These are phyloP conservation scores for Syrrhaptes paradoxus DNA, from an alignment of 2,113 vertebrate species.

Conservation along the genomic window DNA sequence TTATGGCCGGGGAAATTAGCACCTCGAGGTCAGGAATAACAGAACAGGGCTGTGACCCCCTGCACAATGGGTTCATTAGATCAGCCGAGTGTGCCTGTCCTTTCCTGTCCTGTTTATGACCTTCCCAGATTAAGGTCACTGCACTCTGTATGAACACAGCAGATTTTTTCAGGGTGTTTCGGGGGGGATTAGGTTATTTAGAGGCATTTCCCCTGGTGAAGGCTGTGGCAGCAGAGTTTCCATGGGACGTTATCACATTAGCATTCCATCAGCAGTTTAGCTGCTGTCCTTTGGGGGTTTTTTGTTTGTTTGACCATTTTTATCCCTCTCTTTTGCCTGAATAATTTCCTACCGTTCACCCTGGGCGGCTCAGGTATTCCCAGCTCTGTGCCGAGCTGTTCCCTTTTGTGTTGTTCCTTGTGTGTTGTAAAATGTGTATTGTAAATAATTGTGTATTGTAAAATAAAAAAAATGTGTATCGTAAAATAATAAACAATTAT, in stretches of 20 bases:
- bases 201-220: rapidly evolving
- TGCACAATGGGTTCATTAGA: neutral
- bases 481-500: too few species aligned
- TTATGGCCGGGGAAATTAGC: neutral
- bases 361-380: neutral
- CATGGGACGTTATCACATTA: rapidly evolving
- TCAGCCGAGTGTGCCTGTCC: neutral
- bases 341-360: neutral
- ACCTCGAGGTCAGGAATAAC: neutral
- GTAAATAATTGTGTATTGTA: too few species aligned
- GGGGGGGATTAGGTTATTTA: rapidly evolving
- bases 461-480: too few species aligned
- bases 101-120: neutral
- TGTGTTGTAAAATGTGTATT: too few species aligned
- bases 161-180: rapidly evolving
- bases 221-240: neutral
- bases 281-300: neutral
- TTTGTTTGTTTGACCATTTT: too few species aligned
- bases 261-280: rapidly evolving
- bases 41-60: rapidly evolving
- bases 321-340: neutral
- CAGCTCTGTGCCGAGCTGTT: neutral
- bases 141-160: rapidly evolving
- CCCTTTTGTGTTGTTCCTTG: too few species aligned
- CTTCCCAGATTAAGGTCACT: neutral